Evolutionary conservation across 2,113 vertebrate genomes (phyloP).

Genomic region (Dasyornis broadbenti): DNA sequence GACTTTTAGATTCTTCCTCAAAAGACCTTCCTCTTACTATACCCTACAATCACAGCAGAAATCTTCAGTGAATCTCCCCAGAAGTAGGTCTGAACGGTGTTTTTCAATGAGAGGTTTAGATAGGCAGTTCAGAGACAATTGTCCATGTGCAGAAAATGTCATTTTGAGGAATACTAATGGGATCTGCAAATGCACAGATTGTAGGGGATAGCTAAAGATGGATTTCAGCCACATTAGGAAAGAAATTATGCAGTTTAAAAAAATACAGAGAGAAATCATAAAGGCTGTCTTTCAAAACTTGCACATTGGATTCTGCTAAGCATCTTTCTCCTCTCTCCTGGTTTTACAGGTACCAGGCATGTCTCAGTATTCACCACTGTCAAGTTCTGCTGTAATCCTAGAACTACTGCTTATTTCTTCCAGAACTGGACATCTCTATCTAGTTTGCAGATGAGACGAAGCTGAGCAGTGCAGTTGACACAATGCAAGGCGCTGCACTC

Average conservation of each 20-base stretch:
- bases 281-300: neutral
- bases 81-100: neutral
- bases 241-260: neutral
- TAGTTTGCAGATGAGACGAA: neutral
- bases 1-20: neutral
- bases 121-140: neutral
- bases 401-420: neutral
- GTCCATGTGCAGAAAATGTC: neutral
- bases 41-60: neutral
- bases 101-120: neutral
- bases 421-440: neutral
- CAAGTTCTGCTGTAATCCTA: neutral
- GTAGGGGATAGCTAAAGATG: neutral
- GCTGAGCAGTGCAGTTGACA: neutral
- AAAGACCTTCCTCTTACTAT: neutral
- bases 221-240: neutral
- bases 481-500: neutral
- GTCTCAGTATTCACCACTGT: neutral
- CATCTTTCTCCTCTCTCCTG: neutral
- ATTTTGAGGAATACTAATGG: neutral
- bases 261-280: neutral
- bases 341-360: neutral
- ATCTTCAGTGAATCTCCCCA: neutral
- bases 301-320: neutral
- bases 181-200: neutral